A percentile compares a stretch with the other conserved stretches of the same genome.
Evolutionary conservation across 2,113 vertebrate genomes (phyloP).

Genomic region (Ptychochromis oligacanthus): DNA sequence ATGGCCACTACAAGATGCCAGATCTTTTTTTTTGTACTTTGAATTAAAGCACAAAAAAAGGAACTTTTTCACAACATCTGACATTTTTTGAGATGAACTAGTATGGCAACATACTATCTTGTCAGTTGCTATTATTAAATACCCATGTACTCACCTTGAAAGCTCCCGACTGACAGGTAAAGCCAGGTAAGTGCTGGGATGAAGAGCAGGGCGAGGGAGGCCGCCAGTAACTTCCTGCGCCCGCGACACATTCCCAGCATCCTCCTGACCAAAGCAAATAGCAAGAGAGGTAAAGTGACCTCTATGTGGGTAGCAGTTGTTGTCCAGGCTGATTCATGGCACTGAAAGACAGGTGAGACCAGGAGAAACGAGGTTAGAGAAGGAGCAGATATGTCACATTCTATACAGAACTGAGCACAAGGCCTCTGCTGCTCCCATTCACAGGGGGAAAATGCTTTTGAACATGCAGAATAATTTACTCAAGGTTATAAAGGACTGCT

Average conservation of each 20-base stretch:
- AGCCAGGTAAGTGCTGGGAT: slow-evolving; percentile 97
- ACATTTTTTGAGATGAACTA: too few relatives aligned
- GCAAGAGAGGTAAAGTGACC: slow-evolving; percentile 76
- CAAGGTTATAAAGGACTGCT: neutral
- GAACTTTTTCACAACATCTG: too few relatives aligned
- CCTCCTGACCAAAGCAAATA: slow-evolving; percentile 82
- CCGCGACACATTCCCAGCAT: slow-evolving; percentile 99
- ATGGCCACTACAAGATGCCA: too few relatives aligned
- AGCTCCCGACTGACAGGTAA: slow-evolving; percentile 92
- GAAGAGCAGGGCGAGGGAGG: slow-evolving; percentile 91
- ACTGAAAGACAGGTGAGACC: slow-evolving; percentile 54
- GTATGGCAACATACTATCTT: too few relatives aligned
- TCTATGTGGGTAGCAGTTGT: slow-evolving; percentile 85
- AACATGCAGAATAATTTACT: too few relatives aligned
- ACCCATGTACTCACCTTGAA: slow-evolving; percentile 86
- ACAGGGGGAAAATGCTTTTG: neutral
- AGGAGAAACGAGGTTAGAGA: neutral
- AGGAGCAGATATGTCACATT: neutral
- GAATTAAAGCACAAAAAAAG: too few relatives aligned
- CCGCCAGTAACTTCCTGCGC: slow-evolving; percentile 97
- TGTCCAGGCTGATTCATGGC: slow-evolving; percentile 87
- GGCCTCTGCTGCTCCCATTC: neutral
- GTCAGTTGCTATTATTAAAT: neutral
- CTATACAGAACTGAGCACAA: neutral
- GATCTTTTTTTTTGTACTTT: too few relatives aligned